Percentiles rank a stretch among this genome's conserved stretches.
These are phyloP conservation scores for Drosophila lacertosa DNA, from an alignment of 1,140 invertebrate species.

Conservation along the genomic window DNA sequence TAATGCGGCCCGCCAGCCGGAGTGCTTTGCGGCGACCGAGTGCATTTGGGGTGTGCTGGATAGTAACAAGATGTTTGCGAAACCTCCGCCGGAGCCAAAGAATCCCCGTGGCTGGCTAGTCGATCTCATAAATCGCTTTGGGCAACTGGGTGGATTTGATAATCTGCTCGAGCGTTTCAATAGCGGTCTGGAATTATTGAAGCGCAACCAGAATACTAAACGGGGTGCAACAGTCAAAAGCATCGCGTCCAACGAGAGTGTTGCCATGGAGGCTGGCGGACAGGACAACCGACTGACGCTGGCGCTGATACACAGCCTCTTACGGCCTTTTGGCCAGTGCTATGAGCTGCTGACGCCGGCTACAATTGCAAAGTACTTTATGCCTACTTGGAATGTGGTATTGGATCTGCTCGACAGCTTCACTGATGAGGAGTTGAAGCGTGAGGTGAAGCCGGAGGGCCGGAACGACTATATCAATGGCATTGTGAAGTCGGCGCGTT, in stretches of 20 bases:
- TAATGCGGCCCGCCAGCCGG: constrained; percentile 92
- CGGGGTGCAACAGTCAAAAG: constrained; percentile 43
- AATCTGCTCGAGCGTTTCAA: constrained; percentile 94
- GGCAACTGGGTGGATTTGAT: constrained; percentile 94
- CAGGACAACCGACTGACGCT: constrained; percentile 87
- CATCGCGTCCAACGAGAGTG: constrained; percentile 57
- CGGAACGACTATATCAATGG: constrained; percentile 96
- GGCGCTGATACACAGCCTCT: constrained; percentile 92
- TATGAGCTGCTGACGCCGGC: constrained; percentile 95
- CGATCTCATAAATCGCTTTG: constrained; percentile 97
- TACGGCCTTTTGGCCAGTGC: constrained; percentile 96
- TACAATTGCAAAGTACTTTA: constrained; percentile 96
- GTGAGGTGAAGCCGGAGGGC: constrained; percentile 97
- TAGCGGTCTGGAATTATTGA: constrained; percentile 81
- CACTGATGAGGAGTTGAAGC: constrained; percentile 98
- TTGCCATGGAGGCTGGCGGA: constrained; percentile 52
- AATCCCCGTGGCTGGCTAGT: constrained; percentile 96
- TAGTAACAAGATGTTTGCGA: constrained; percentile 88
- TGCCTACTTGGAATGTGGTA: constrained; percentile 97
- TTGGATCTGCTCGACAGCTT: constrained; percentile 95
- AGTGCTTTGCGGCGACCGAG: constrained; percentile 87
- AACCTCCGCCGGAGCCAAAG: constrained; percentile 90
- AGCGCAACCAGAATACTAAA: constrained; percentile 79
- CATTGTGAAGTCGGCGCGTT: constrained; percentile 95
- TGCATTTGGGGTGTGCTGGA: constrained; percentile 83